Evolutionary conservation across 2,113 vertebrate species (phyloP).

Genomic region (Ciconia boyciana): DNA sequence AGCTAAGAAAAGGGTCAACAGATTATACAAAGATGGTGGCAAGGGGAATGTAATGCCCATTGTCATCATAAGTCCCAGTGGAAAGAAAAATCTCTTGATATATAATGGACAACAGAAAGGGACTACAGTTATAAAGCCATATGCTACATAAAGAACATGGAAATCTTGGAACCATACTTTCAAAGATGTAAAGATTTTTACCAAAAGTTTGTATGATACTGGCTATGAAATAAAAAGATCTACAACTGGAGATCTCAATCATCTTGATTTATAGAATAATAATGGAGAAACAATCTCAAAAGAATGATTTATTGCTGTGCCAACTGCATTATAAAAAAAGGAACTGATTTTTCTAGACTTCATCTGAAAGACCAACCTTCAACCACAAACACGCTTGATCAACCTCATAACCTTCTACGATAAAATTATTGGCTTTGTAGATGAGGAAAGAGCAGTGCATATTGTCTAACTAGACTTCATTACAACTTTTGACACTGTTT

Average conservation of each 20-base stretch:
- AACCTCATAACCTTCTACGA: background rate
- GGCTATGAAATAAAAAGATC: background rate
- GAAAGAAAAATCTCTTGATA: background rate
- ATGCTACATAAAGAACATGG: background rate
- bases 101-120: background rate
- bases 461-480: background rate
- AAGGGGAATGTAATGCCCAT: background rate
- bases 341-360: background rate
- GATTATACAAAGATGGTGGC: background rate
- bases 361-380: conserved; percentile 27
- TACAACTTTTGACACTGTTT: background rate
- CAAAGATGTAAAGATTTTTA: background rate
- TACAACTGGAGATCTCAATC: background rate
- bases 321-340: background rate
- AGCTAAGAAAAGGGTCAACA: background rate
- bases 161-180: background rate
- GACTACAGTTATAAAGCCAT: background rate
- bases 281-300: background rate
- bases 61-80: background rate
- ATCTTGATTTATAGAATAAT: background rate
- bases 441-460: background rate
- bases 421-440: background rate
- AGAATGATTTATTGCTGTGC: background rate
- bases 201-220: background rate
- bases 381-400: background rate